A percentile compares a stretch with the other conserved stretches of the same genome.
These are phyloP conservation scores for Panagrolaimus sp. DNA, from an alignment of 1,140 invertebrate genomes.

Conservation along the genomic window DNA sequence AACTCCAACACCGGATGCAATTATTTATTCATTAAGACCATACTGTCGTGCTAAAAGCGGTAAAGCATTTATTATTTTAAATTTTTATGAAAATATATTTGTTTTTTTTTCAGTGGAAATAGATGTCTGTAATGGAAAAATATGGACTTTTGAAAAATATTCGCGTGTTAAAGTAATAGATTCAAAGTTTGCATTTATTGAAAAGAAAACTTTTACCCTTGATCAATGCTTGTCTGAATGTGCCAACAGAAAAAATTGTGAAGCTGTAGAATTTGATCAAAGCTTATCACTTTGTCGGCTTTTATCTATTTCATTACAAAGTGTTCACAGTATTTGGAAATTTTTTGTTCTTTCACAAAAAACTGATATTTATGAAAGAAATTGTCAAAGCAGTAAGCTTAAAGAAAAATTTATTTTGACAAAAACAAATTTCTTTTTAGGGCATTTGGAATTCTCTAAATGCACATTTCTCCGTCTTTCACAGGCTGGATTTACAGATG, in stretches of 20 bases:
- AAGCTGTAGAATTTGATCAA: neutral
- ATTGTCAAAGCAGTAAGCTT: neutral
- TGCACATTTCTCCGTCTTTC: neutral
- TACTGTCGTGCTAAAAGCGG: neutral
- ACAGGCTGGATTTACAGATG: slow-evolving; percentile 9
- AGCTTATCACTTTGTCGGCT: neutral
- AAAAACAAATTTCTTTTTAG: neutral
- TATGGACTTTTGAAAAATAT: slow-evolving; percentile 6
- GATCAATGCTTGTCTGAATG: neutral
- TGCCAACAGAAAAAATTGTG: neutral
- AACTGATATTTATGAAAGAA: neutral
- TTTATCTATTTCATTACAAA: slow-evolving; percentile 7
- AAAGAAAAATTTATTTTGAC: slow-evolving; percentile 1
- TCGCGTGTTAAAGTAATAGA: neutral
- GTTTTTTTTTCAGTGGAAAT: neutral
- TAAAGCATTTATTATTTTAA: neutral
- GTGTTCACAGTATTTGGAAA: neutral
- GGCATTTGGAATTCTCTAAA: slow-evolving; percentile 6
- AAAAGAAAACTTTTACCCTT: neutral
- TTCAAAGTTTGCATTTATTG: neutral
- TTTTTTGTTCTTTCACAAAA: neutral
- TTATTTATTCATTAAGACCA: neutral
- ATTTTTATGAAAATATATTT: neutral
- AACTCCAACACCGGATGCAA: slow-evolving; percentile 5
- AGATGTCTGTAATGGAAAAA: neutral